Evolutionary conservation across 2,113 vertebrate species (phyloP).

Genomic region (Rynchops niger): DNA sequence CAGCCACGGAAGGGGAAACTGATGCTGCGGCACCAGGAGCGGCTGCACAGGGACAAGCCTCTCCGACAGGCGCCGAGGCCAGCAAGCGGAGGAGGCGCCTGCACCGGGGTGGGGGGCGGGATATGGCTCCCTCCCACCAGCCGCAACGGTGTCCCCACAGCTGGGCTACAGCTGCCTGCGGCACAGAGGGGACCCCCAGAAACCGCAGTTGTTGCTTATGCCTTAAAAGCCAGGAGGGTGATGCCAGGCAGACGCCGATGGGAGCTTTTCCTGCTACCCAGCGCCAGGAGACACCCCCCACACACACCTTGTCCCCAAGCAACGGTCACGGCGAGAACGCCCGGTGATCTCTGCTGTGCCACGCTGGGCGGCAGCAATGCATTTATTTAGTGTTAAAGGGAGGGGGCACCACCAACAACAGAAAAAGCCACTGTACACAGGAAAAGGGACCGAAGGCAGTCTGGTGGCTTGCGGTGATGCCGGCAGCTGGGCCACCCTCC

Average conservation of each 20-base stretch:
- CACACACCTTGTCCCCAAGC: rapidly evolving
- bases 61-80: neutral
- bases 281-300: rapidly evolving
- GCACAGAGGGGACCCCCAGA: neutral
- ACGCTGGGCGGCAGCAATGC: neutral
- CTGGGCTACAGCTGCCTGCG: neutral
- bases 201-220: neutral
- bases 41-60: neutral
- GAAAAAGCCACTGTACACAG: neutral
- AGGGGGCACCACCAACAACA: neutral
- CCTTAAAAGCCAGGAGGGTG: neutral
- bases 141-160: neutral
- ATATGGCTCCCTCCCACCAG: neutral
- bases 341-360: rapidly evolving
- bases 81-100: neutral
- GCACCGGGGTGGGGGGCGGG: neutral
- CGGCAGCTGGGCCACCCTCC: neutral
- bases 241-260: neutral
- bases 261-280: neutral
- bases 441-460: neutral
- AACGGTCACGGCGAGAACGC: neutral
- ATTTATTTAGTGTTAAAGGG: slow-evolving; percentile 26
- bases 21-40: rapidly evolving
- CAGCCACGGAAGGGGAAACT: neutral
- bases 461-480: neutral